Percentiles rank a stretch among this genome's conserved stretches.
Evolutionary conservation across 1,140 invertebrate genomes (phyloP).

Genomic region (Odontomachus brunneus): DNA sequence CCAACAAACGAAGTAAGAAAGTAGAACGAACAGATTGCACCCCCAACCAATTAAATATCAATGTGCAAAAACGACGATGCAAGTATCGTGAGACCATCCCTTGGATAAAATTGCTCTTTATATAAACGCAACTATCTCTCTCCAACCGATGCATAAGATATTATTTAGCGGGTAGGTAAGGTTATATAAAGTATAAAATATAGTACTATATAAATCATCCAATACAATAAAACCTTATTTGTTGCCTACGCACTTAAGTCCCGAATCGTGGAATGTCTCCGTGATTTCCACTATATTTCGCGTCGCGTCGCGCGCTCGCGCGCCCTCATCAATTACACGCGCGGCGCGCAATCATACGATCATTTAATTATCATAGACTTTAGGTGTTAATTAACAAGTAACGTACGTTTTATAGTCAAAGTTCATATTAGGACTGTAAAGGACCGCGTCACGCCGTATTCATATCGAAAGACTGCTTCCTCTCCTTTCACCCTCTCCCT

Average conservation of each 20-base stretch:
- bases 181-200: conserved; percentile 85
- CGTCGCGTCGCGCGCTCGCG: conserved; percentile 59
- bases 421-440: conserved; percentile 79
- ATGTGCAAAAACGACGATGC: conserved; percentile 81
- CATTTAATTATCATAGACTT: conserved; percentile 79
- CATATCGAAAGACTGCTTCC: not conserved
- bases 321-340: conserved; percentile 64
- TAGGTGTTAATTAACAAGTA: conserved; percentile 82
- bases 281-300: conserved; percentile 81
- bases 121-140: conserved; percentile 79
- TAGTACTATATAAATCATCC: conserved; percentile 84
- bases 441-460: conserved; percentile 8
- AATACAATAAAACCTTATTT: conserved; percentile 68
- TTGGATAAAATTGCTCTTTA: conserved; percentile 80
- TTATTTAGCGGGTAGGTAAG: conserved; percentile 79
- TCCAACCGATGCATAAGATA: conserved; percentile 78
- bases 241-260: conserved; percentile 83
- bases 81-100: conserved; percentile 81
- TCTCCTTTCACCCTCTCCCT: not conserved
- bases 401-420: conserved; percentile 80
- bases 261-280: conserved; percentile 85
- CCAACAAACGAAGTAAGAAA: conserved; percentile 78
- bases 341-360: conserved; percentile 75
- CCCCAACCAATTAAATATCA: conserved; percentile 84
- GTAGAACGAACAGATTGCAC: conserved; percentile 82